Evolutionary conservation across 1,140 invertebrate species (phyloP).

Genomic region (Caenorhabditis brenneri): DNA sequence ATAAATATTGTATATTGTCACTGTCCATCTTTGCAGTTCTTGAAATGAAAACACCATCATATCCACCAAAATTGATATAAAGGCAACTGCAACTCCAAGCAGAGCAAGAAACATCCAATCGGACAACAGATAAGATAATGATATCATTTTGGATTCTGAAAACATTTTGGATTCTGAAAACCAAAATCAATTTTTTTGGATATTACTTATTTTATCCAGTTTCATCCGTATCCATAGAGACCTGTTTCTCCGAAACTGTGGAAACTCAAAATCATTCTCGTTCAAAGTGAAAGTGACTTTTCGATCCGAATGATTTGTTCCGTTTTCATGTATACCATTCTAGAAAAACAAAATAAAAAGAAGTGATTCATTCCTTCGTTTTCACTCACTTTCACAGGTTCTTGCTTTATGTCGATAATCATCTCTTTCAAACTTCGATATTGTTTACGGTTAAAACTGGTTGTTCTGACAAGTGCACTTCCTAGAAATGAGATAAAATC

Average conservation of each 20-base stretch:
- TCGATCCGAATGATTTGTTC: constrained; percentile 31
- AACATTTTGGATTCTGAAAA: background rate
- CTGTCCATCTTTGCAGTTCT: constrained; percentile 5
- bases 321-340: constrained; percentile 34
- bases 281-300: constrained; percentile 39
- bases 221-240: constrained; percentile 46
- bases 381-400: constrained; percentile 18
- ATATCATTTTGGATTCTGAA: constrained; percentile 53
- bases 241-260: constrained; percentile 36
- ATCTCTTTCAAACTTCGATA: constrained; percentile 37
- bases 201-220: constrained; percentile 41
- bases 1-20: constrained; percentile 14
- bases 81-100: constrained; percentile 65
- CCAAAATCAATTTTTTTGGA: background rate
- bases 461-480: constrained; percentile 17
- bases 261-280: constrained; percentile 43
- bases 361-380: background rate
- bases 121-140: constrained; percentile 54
- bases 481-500: background rate
- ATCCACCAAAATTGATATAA: constrained; percentile 66
- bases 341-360: constrained; percentile 1
- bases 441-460: constrained; percentile 35
- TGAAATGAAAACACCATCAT: constrained; percentile 65
- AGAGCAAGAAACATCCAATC: constrained; percentile 68
- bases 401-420: constrained; percentile 30